These are phyloP conservation scores for Linepithema humile DNA, from an alignment of 1,140 invertebrate genomes.

Conservation along the genomic window DNA sequence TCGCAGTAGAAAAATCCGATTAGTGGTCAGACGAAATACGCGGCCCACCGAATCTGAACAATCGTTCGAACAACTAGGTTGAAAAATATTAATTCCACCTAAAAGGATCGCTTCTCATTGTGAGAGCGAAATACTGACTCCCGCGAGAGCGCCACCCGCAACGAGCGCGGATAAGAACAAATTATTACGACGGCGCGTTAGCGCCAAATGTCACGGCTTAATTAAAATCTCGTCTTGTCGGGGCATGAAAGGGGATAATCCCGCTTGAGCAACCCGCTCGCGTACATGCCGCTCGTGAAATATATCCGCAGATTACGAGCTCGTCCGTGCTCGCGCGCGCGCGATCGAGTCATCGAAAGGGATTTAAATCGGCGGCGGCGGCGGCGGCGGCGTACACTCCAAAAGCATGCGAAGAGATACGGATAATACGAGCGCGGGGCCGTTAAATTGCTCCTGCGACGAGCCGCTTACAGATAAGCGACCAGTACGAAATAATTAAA, in stretches of 20 bases:
- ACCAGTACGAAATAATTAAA: constrained; percentile 73
- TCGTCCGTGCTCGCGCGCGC: constrained; percentile 36
- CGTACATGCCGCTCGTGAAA: constrained; percentile 45
- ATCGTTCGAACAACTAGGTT: background rate
- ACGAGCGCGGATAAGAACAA: constrained; percentile 69
- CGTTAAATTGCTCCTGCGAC: constrained; percentile 62
- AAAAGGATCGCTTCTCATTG: background rate
- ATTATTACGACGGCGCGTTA: constrained; percentile 67
- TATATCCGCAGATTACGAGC: constrained; percentile 46
- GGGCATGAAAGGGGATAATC: constrained; percentile 63
- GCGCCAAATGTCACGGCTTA: constrained; percentile 68
- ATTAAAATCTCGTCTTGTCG: constrained; percentile 64
- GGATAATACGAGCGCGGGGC: constrained; percentile 36
- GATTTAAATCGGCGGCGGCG: constrained; percentile 53
- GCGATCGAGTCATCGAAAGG: constrained; percentile 55
- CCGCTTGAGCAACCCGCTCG: constrained; percentile 57
- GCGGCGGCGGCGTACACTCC: constrained; percentile 1
- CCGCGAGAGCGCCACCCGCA: constrained; percentile 51
- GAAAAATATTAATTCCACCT: background rate
- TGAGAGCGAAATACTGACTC: background rate
- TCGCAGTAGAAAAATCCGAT: background rate
- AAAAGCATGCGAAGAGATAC: constrained; percentile 36
- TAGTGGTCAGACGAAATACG: background rate
- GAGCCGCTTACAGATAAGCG: constrained; percentile 63
- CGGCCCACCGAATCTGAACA: background rate